Evolutionary conservation across 2,113 vertebrate genomes (phyloP), one percentile per base, ranked within the genome.

Genomic region (Neotragus pygmaeus): DNA sequence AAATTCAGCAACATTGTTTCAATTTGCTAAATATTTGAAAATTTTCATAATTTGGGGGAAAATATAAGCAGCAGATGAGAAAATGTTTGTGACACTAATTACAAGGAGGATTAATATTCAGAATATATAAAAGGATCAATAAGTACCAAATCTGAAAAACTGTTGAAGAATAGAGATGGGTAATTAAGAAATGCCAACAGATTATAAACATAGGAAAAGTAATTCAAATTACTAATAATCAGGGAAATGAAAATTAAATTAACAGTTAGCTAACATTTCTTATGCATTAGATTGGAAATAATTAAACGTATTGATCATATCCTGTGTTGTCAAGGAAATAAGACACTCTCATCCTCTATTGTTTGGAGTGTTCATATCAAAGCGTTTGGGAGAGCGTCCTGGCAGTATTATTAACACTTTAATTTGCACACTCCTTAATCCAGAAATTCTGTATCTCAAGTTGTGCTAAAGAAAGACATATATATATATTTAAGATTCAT

Each of bases 171-270:
- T 73, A 95, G 60, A 95, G 53, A 83, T 88, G 80, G 70, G 88
- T 90, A 90, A 95, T 96, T 96, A 94, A 97, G 23, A 93, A 96
- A 96, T 88, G 84, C 28, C 88, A 92, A 28, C 19, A 87, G 73
- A 88, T 66, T 92, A 43, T 82, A 85, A 95, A 92, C 33, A 84
- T 39, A 92, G 55, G 81, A 90, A 86, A 94, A 85, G 33, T 92
- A 81, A 57, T 78, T 96, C 62, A 93, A 43, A 49, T 86, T 95
- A 97, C 91, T 94, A 53, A 78, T 90, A 96, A 96, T 95, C 81
- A 94, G 77, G 90, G 92, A 95, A 96, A 93, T 70, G 70, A 88
- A 97, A 95, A 97, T 96, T 90, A 95, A 96, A 95, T 96, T 43
- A 88, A 57, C 75, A 96, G 88, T 96, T 92, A 94, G 62, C 85